These are phyloP conservation scores for Sceloporus undulatus DNA, from an alignment of 2,113 vertebrate species.

Conservation along the genomic window DNA sequence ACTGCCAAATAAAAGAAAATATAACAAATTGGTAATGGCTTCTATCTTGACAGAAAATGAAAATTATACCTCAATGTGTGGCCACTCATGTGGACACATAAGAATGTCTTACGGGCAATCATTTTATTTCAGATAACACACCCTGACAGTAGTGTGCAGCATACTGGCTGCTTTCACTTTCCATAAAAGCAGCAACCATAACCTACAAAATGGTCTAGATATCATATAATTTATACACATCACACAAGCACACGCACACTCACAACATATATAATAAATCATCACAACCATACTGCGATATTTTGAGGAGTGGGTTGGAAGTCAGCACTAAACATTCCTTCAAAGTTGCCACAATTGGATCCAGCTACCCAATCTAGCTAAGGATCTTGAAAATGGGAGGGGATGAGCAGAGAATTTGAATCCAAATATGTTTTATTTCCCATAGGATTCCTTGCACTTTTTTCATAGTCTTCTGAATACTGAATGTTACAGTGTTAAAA, in stretches of 20 bases:
- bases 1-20: conserved; percentile 84
- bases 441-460: conserved; percentile 18
- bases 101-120: conserved; percentile 81
- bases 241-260: conserved; percentile 47
- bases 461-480: conserved; percentile 23
- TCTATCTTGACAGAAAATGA: conserved; percentile 84
- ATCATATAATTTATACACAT: conserved; percentile 60
- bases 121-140: conserved; percentile 83
- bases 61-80: conserved; percentile 85
- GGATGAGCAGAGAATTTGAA: conserved; percentile 16
- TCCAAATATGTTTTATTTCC: background rate
- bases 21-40: conserved; percentile 85
- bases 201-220: conserved; percentile 69
- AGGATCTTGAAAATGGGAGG: background rate
- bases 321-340: conserved; percentile 53
- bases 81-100: conserved; percentile 81
- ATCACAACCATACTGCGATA: conserved; percentile 55
- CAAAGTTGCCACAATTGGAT: conserved; percentile 19
- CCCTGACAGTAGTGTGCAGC: conserved; percentile 73
- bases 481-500: conserved; percentile 9
- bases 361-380: conserved; percentile 30
- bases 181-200: conserved; percentile 68
- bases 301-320: conserved; percentile 51
- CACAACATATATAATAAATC: conserved; percentile 58
- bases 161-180: conserved; percentile 70